Evolutionary conservation across 1,140 invertebrate species (phyloP).

Genomic region (Chelonus insularis): DNA sequence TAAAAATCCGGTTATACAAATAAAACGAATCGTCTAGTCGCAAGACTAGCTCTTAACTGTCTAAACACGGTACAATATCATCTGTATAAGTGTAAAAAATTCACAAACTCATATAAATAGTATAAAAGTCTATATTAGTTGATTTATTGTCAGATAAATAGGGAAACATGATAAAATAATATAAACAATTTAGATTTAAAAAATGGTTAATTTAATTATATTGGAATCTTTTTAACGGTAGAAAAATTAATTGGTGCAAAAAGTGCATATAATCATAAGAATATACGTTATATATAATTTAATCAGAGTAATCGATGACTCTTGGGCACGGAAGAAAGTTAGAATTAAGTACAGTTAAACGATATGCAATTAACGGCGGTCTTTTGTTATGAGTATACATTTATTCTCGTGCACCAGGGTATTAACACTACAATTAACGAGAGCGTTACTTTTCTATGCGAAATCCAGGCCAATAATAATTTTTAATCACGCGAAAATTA

Average conservation of each 20-base stretch:
- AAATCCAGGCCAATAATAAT: constrained; percentile 2
- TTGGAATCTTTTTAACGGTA: not conserved
- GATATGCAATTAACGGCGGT: constrained; percentile 9
- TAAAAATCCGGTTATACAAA: constrained; percentile 1
- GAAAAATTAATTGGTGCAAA: constrained; percentile 5
- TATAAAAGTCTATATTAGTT: too few relatives aligned
- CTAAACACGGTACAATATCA: not conserved
- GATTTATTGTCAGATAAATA: too few relatives aligned
- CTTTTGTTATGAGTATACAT: not conserved
- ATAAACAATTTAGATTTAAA: not conserved
- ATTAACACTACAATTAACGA: not conserved
- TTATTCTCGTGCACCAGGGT: not conserved
- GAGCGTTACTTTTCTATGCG: not conserved
- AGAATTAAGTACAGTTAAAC: constrained; percentile 1
- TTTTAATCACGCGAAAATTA: not conserved
- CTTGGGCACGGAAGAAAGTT: not conserved
- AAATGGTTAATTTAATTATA: too few relatives aligned
- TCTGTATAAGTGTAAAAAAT: not conserved
- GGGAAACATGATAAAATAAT: too few relatives aligned
- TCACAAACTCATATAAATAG: too few relatives aligned
- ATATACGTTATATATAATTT: too few relatives aligned
- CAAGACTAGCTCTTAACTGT: too few relatives aligned
- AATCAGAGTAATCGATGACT: constrained; percentile 5
- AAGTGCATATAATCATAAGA: constrained; percentile 5
- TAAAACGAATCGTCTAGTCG: too few relatives aligned